Evolutionary conservation across 2,113 vertebrate species (phyloP), one percentile per base, ranked within the genome.

Genomic region (Ivindomyrus marchei): DNA sequence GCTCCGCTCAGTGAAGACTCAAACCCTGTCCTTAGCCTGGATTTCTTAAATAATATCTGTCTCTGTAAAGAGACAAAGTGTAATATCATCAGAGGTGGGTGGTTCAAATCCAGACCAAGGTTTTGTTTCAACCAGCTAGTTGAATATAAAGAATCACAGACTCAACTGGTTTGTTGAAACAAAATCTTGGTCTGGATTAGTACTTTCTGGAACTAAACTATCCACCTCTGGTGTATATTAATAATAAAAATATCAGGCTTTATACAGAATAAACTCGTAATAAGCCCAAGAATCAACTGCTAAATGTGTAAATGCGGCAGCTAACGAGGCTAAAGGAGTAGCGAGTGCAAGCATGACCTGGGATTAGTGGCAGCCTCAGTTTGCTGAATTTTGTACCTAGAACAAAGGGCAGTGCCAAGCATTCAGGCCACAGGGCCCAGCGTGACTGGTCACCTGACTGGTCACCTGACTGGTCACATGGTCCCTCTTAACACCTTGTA

Each of bases 381-480:
- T 58, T 88, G 42, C 39, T 56, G 19, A 27, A 27, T 11, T 27
- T 10, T 70, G 2, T n/a, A 24, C 21, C 36, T 17, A 8, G 31
- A 24, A 42, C 45, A n/a, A 46, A 50, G 17, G 89, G 80, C 11
- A 80, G n/a, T 9, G 45, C 66, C 31, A 27, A 89, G n/a, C 31
- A 70, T 80, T 66, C 49, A 47, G 19, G 80, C 77, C 21, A 52
- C 77, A n/a, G 53, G 77, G 42, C 24, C 39, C n/a, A 42, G 19
- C 70, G 91, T 90, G 94, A 93, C 27, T 93, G 50, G 85, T 52
- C 3, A 91, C 90, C 86, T 42, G 1, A 13, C 2, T 49, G 47
- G 10, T 36, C 36, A 36, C 1, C 36, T 39, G 1, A 13, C 10
- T 49, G 2, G 11, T 50, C 49, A 50, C 49, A 50, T 50, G 49